Percentiles rank a stretch among this genome's conserved stretches.
These are phyloP conservation scores for Todiramphus saurophagus DNA, from an alignment of 2,113 vertebrate genomes.

Conservation along the genomic window DNA sequence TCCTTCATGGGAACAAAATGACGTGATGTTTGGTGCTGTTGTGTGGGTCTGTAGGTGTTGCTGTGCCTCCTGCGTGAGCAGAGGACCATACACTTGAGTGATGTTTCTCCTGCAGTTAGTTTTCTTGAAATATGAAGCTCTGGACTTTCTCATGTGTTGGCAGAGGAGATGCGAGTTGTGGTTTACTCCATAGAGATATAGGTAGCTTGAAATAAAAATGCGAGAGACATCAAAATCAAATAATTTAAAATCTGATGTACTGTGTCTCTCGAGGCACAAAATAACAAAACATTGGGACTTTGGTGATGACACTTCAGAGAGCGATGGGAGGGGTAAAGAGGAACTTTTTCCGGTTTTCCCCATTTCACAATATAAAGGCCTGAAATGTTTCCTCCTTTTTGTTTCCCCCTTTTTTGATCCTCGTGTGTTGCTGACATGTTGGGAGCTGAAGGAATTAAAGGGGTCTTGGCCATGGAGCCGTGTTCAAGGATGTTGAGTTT, in stretches of 20 bases:
- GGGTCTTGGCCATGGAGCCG: accelerated
- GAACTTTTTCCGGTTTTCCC: not conserved
- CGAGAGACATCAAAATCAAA: not conserved
- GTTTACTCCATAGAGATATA: not conserved
- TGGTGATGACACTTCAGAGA: not conserved
- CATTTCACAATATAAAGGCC: accelerated
- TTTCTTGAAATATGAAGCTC: not conserved
- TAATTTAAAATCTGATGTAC: not conserved
- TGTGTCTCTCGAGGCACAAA: accelerated
- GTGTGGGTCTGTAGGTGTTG: not conserved
- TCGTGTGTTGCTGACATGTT: not conserved
- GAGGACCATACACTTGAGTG: not conserved
- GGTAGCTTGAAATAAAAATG: not conserved
- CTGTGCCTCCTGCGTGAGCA: not conserved
- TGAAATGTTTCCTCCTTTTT: not conserved
- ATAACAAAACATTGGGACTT: not conserved
- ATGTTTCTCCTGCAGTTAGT: not conserved
- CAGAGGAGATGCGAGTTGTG: not conserved
- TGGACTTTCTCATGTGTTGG: not conserved
- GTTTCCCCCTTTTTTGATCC: not conserved
- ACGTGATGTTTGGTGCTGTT: not conserved
- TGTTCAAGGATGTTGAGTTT: not conserved
- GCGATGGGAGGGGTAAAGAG: not conserved
- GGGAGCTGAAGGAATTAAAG: not conserved
- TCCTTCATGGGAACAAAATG: accelerated